Conservation (phyloP, 2,797 vertebrate species). For the Hemibagrus guttatus region DNA sequence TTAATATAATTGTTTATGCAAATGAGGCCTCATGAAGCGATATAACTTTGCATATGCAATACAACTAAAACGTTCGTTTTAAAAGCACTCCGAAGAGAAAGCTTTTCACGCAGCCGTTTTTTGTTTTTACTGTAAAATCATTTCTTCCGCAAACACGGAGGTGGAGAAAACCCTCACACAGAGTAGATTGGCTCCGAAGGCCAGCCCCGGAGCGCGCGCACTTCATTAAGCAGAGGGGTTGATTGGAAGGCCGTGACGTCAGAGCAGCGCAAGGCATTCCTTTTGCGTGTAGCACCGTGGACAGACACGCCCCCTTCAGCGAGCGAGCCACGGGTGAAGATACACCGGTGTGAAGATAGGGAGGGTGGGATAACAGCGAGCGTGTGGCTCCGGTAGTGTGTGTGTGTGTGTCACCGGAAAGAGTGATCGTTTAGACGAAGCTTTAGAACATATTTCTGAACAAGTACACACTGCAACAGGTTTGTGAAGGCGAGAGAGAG, state of each 20-base stretch:
- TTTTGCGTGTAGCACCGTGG: neutral
- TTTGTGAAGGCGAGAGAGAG: conserved; percentile 4
- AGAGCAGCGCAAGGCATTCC: neutral
- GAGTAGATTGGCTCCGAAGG: neutral
- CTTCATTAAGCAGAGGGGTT: neutral
- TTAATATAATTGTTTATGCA: neutral
- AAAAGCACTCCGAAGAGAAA: neutral
- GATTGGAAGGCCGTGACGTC: neutral
- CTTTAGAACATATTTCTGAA: neutral
- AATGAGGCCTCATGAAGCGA: neutral
- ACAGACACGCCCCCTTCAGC: neutral
- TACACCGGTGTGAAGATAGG: neutral
- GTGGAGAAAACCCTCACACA: neutral
- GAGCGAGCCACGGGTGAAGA: neutral
- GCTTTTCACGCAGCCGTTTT: neutral
- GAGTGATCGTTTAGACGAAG: neutral
- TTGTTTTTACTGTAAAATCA: neutral
- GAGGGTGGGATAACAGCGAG: neutral
- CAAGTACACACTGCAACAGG: conserved; percentile 16
- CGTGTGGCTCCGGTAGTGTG: neutral
- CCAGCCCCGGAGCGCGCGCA: neutral
- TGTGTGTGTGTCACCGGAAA: neutral
- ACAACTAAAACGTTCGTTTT: neutral
- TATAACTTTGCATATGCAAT: neutral
- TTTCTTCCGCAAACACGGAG: neutral